Base-by-base conservation (phyloP, 2,888 invertebrate genomes). In the Nezara viridula region DNA sequence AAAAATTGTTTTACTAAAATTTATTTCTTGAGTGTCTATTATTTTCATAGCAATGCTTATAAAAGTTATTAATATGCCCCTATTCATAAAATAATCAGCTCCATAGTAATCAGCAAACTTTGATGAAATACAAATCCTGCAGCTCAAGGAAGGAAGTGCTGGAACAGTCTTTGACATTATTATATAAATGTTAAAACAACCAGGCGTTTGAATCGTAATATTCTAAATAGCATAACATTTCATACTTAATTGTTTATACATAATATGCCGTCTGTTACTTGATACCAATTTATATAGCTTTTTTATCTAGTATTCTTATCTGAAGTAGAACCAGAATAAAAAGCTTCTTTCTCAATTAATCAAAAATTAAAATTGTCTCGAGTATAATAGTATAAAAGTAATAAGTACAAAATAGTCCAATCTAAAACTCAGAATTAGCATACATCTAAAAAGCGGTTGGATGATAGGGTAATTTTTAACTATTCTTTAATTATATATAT, bases 171-270 rank as follows among this genome's bases (percentile, higher is more conserved):
- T 73, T 73, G 66, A 21, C 37, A 73, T 73, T 81, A 40, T 14
- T 47, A 81, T 19, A n/a, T 81, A 44, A 47, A 81, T 81, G 44
- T 44, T 37, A 44, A 81, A 81, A 44, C 2, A 37, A 81, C 81
- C 81, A 81, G 81, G 81, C 81, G 81, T 81, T 81, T 81, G n/a
- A 44, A 81, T 81, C 2, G 44, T 73, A 73, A 73, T 19, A 73
- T 37, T 19, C 19, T 73, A 73, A 37, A 73, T 14, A 27, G 4
- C 37, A 73, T 73, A n/a, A n/a, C 9, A 73, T 37, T 73, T 10
- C 66, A 73, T 73, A 9, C 32, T 73, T 37, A 10, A 19, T 37
- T 37, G 19, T 37, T 19, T 9, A 21, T 37, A 37, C 14, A 37
- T 32, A 73, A 60, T 32, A 3, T 2, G 9, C 10, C n/a, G 55